Evolutionary conservation across 1,140 invertebrate genomes (phyloP).

Genomic region (Subanguina moxae): DNA sequence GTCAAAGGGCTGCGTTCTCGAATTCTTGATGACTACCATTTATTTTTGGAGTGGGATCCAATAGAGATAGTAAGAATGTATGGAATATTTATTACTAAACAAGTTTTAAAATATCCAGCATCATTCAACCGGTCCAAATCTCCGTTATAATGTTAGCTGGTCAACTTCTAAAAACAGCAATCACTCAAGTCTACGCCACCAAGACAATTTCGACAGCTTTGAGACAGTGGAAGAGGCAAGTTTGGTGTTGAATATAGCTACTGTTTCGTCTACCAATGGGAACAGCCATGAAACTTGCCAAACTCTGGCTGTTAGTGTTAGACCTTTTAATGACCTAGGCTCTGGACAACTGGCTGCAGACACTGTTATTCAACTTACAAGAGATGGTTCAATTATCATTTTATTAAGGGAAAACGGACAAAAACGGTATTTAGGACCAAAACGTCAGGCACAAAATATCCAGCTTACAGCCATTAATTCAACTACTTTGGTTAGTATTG

Average conservation of each 20-base stretch:
- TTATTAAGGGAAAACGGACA: too few species aligned
- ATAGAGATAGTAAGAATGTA: slow-evolving; percentile 32
- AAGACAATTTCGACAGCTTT: slow-evolving; percentile 23
- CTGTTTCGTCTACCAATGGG: background rate
- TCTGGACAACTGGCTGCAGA: slow-evolving; percentile 26
- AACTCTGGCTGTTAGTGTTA: slow-evolving; percentile 35
- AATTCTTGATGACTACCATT: slow-evolving; percentile 37
- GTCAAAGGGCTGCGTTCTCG: slow-evolving; percentile 35
- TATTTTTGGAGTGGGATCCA: slow-evolving; percentile 44
- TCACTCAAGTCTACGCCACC: background rate
- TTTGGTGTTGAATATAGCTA: slow-evolving; percentile 20
- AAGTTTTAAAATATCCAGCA: slow-evolving; percentile 13
- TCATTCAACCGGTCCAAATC: slow-evolving; percentile 34
- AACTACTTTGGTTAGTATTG: slow-evolving; percentile 34
- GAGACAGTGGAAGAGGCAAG: slow-evolving; percentile 26
- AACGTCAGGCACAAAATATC: slow-evolving; percentile 36
- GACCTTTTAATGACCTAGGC: slow-evolving; percentile 41
- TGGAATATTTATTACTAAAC: background rate
- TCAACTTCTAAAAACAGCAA: background rate
- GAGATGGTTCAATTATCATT: slow-evolving; percentile 16
- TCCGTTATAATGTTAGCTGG: slow-evolving; percentile 46
- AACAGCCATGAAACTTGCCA: slow-evolving; percentile 11
- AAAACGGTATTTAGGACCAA: slow-evolving; percentile 26
- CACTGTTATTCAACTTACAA: slow-evolving; percentile 34
- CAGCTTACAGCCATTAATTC: slow-evolving; percentile 28